Evolutionary conservation across 2,888 invertebrate genomes (phyloP).

Genomic region (Cotesia congregata): DNA sequence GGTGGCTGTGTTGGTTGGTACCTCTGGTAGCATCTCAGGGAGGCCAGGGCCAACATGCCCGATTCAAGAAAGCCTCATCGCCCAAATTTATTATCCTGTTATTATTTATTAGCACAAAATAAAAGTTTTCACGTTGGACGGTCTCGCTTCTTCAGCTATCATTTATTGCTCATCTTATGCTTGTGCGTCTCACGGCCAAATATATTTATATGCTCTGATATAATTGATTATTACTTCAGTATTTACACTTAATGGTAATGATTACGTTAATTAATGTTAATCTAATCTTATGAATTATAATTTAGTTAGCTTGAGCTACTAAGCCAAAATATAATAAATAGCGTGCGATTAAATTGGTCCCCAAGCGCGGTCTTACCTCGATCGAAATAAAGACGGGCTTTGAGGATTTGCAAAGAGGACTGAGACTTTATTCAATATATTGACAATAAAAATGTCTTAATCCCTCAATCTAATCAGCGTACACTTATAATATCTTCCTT

Average conservation of each 20-base stretch:
- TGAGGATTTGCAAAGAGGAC: too few species aligned
- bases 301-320: too few species aligned
- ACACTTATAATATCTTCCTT: too few species aligned
- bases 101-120: conserved; percentile 16
- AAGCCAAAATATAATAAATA: background rate
- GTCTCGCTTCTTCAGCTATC: conserved; percentile 35
- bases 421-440: too few species aligned
- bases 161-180: conserved; percentile 59
- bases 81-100: conserved; percentile 22
- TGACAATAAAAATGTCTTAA: conserved; percentile 1
- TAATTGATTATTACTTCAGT: too few species aligned
- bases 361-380: conserved; percentile 42
- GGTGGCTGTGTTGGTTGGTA: conserved; percentile 43
- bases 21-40: conserved; percentile 50
- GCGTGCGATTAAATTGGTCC: conserved; percentile 62
- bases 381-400: too few species aligned
- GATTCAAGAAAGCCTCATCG: conserved; percentile 51
- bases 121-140: conserved; percentile 19
- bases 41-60: conserved; percentile 51
- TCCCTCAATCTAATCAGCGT: too few species aligned
- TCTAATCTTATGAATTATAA: too few species aligned
- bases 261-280: too few species aligned
- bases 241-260: too few species aligned
- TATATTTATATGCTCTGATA: background rate
- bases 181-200: conserved; percentile 49